Evolutionary conservation across 1,140 invertebrate species (phyloP), one percentile per base, ranked within the genome.

Genomic region (Drosophila quadrilineata): DNA sequence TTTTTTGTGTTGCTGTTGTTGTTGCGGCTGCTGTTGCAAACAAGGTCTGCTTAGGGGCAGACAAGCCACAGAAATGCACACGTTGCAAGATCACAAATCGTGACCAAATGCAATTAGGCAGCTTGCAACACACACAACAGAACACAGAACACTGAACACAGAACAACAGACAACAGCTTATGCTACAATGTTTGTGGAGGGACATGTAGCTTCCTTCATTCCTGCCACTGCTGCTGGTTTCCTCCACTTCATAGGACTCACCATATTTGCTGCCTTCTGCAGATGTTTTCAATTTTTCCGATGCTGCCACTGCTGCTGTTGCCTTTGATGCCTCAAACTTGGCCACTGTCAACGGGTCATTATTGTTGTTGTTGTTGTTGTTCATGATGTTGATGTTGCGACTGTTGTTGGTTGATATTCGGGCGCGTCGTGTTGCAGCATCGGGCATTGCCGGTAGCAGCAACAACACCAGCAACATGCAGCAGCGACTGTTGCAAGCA

Each of bases 61-160:
- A 28, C 53, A 64, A 22, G n/a, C 19, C n/a, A 29, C 64, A 57
- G 38, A 69, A 63, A 38, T 66, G 50, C 49, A 67, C 46, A 67
- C 45, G 52, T 52, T 57, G 56, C 54, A 49, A 67, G 63, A 10
- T 63, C 66, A 56, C 31, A 50, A 73, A 85, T 85, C 79, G 79
- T 85, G 79, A 85, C 79, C 75, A 62, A 67, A 85, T 85, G 79
- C 79, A 85, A 85, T 85, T 85, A 85, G 79, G 71, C 80, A 79
- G 59, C 35, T 31, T 57, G 35, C 63, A 54, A 54, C 19, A 21
- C 43, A 60, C 52, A 35, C 33, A n/a, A 36, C 64, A 43, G 31
- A 75, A 65, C 41, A 48, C 56, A 29, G 48, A 31, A 58, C 54
- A 66, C 31, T 26, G n/a, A 8, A 16, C 16, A 22, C 28, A 6